Percentiles rank a stretch among this genome's conserved stretches.
Evolutionary conservation across 2,888 invertebrate genomes (phyloP).

Genomic region (Melinaea marsaeus): DNA sequence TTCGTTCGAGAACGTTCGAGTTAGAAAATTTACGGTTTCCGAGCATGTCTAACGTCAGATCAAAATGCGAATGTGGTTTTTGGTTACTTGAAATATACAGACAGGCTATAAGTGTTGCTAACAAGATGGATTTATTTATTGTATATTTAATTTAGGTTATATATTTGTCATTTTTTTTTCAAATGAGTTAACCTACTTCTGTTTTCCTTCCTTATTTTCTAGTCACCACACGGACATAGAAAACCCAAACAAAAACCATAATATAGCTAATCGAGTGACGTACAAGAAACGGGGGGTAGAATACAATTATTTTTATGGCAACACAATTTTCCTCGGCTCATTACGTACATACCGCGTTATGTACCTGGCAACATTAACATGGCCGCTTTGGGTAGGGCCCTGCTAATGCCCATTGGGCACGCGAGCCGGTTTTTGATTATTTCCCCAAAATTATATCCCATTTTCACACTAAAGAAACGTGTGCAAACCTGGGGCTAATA

Average conservation of each 20-base stretch:
- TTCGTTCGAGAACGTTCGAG: conserved; percentile 25
- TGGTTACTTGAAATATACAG: not conserved
- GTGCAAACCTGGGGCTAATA: conserved; percentile 52
- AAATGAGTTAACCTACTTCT: conserved; percentile 4
- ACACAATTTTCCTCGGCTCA: conserved; percentile 77
- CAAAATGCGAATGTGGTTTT: conserved; percentile 14
- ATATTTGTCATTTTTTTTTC: not conserved
- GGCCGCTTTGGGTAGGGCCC: conserved; percentile 66
- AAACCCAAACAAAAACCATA: conserved; percentile 30
- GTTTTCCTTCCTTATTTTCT: conserved; percentile 14
- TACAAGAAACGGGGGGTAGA: conserved; percentile 48
- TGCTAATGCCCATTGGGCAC: conserved; percentile 73
- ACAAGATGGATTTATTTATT: not conserved
- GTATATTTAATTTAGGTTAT: not conserved
- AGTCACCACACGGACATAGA: conserved; percentile 22
- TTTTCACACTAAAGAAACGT: conserved; percentile 71
- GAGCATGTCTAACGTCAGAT: conserved; percentile 19
- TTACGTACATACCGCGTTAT: conserved; percentile 71
- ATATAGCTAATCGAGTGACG: conserved; percentile 34
- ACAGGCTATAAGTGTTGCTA: not conserved
- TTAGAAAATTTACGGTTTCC: conserved; percentile 23
- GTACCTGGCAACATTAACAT: conserved; percentile 74
- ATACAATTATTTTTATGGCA: conserved; percentile 77
- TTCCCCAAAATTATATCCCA: conserved; percentile 76
- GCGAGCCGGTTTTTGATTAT: conserved; percentile 75